Percentiles rank a stretch among this genome's conserved stretches.
Conservation (phyloP, 2,113 vertebrate genomes). For the Bombycilla garrulus region DNA sequence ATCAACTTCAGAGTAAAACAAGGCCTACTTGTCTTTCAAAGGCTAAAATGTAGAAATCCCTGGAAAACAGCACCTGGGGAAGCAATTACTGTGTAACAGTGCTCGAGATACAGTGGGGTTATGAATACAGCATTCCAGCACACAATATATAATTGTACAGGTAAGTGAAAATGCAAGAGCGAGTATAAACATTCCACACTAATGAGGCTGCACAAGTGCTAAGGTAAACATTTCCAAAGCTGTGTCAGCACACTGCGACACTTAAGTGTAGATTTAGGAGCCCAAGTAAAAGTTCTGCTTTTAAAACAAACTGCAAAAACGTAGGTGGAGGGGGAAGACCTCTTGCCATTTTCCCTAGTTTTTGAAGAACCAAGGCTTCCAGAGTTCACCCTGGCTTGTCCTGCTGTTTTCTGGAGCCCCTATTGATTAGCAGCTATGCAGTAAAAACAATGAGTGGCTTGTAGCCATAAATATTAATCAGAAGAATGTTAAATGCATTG, state of each 20-base stretch:
- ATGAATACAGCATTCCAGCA: neutral
- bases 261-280: neutral
- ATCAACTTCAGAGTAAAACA: neutral
- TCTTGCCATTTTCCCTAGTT: neutral
- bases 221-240: neutral
- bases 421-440: neutral
- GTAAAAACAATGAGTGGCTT: constrained; percentile 37
- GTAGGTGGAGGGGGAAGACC: neutral
- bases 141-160: neutral
- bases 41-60: neutral
- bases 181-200: neutral
- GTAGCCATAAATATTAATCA: constrained; percentile 34
- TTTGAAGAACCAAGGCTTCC: neutral
- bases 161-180: neutral
- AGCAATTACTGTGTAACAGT: neutral
- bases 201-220: constrained; percentile 12
- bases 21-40: neutral
- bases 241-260: neutral
- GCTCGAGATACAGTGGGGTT: neutral
- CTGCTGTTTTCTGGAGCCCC: neutral
- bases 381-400: neutral
- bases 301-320: neutral
- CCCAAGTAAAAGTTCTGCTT: neutral
- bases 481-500: constrained; percentile 22
- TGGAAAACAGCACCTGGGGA: neutral